Base-by-base conservation (phyloP, 1,140 invertebrate species). In the Homalodisca vitripennis region DNA sequence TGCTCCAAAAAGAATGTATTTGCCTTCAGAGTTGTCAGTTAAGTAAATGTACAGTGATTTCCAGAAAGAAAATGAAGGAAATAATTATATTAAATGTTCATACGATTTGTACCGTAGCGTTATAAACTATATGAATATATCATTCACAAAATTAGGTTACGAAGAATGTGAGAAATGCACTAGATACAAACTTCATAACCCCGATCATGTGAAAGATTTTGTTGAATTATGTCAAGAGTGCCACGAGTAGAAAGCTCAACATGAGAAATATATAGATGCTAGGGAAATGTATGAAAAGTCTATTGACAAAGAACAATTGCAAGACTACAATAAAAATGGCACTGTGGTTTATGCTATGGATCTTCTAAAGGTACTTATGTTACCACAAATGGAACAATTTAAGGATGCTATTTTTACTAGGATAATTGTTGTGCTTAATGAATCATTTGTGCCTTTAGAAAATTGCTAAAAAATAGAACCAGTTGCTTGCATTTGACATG, bases 31-130 rank as follows among this genome's bases (percentile, higher is more conserved):
- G 32, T 48, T 73, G 10, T 57, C 31, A 20, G 68, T 68, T 3
- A 72, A 22, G 29, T 24, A 55, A n/a, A 74, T 74, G 72, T 69
- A 73, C 47, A 27, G 53, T 31, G 72, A 73, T 60, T 73, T 73
- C 62, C n/a, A 62, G 14, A 41, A 68, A 64, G 71, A 70, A 57
- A 22, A 70, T 67, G 70, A 67, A 29, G 41, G 41, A 0, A 31
- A 65, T 30, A 63, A 41, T 13, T n/a, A n/a, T n/a, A n/a, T n/a
- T n/a, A n/a, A n/a, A n/a, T 66, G 27, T 70, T 73, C 70, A 1
- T 74, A 74, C 26, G 70, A 74, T 51, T 1, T 70, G 1, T 74
- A 74, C 46, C 26, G 69, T 65, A 14, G 55, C 27, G 24, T 46
- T 26, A 48, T 70, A 20, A n/a, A 14, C 24, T 64, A 71, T 62